A percentile compares a stretch with the other conserved stretches of the same genome.
Evolutionary conservation across 2,888 invertebrate species (phyloP).

Genomic region (Dasysyrphus tricinctus): DNA sequence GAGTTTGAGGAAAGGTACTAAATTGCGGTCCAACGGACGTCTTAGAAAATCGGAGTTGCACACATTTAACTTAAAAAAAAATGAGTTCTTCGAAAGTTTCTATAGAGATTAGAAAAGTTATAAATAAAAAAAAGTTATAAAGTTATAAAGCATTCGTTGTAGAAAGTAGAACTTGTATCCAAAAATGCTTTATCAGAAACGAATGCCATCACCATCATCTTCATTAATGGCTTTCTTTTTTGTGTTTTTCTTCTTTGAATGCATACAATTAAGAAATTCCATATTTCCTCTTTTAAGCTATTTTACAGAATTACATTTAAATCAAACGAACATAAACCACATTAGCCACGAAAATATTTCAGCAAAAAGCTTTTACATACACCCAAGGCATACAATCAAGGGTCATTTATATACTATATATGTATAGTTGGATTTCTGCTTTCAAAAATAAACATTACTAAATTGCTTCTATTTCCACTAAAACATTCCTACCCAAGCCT

Average conservation of each 20-base stretch:
- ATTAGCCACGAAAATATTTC: slow-evolving; percentile 65
- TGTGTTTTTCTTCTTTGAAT: neutral
- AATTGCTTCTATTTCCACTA: slow-evolving; percentile 43
- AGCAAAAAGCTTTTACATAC: slow-evolving; percentile 61
- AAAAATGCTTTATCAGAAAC: neutral
- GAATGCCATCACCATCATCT: neutral
- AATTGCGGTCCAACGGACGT: no score
- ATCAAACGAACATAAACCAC: slow-evolving; percentile 36
- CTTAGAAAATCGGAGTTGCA: no score
- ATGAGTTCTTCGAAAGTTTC: no score
- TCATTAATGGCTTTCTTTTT: neutral
- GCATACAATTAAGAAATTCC: slow-evolving; percentile 21
- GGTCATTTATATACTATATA: neutral
- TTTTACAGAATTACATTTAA: slow-evolving; percentile 15
- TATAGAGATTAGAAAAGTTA: no score
- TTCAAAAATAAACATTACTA: slow-evolving; percentile 33
- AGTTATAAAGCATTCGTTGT: no score
- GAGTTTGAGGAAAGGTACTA: no score
- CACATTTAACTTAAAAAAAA: no score
- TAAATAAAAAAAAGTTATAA: no score
- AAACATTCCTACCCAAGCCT: neutral
- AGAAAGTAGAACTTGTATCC: no score
- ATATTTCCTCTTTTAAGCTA: slow-evolving; percentile 10
- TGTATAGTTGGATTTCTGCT: neutral
- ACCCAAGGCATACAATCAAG: neutral